These are phyloP conservation scores for Strix uralensis DNA, from an alignment of 2,113 vertebrate genomes.

Conservation along the genomic window DNA sequence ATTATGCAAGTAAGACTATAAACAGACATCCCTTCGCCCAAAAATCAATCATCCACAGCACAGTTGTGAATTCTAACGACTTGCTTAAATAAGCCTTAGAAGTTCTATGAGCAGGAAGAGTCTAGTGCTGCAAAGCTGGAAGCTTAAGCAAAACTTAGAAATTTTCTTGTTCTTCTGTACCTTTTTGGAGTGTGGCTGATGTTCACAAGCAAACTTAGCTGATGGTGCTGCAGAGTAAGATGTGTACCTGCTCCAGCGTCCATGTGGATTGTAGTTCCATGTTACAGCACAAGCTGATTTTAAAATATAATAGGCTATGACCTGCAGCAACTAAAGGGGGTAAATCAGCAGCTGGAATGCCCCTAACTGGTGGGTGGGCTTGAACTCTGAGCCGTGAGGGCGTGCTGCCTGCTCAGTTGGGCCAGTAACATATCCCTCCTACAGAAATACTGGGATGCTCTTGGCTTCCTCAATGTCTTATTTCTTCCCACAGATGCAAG, in stretches of 20 bases:
- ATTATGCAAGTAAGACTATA: background rate
- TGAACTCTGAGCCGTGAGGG: background rate
- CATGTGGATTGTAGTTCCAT: background rate
- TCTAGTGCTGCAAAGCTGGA: background rate
- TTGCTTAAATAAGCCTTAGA: background rate
- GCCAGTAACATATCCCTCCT: no score
- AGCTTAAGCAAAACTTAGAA: background rate
- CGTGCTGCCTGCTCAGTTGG: background rate
- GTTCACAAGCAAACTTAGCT: background rate
- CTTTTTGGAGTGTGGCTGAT: background rate
- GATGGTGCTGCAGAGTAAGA: background rate
- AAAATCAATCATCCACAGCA: background rate
- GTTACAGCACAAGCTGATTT: background rate
- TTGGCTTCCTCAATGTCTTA: background rate
- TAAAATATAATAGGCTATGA: background rate
- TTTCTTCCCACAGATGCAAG: background rate
- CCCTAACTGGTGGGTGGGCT: background rate
- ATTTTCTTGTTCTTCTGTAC: background rate
- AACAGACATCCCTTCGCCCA: background rate
- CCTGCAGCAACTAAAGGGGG: background rate
- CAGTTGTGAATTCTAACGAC: background rate
- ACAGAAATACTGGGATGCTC: background rate
- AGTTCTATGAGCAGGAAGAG: background rate
- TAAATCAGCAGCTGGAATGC: background rate
- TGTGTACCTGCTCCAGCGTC: background rate